Evolutionary conservation across 2,797 vertebrate species (phyloP).

Genomic region (Phoebastria nigripes): DNA sequence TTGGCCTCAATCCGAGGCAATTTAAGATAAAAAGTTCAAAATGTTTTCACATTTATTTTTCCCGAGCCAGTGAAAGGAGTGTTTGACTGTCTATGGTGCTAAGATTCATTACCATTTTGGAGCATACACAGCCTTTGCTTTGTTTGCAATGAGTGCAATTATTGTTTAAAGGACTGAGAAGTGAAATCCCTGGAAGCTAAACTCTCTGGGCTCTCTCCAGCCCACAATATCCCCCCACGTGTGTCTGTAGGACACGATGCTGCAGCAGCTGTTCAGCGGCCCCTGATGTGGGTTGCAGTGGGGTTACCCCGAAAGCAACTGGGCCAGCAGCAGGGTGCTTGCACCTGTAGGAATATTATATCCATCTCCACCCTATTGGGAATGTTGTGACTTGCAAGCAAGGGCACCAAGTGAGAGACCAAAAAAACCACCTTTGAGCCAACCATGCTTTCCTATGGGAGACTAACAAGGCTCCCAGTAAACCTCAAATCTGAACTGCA

Average conservation of each 20-base stretch:
- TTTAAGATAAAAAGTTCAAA: not conserved
- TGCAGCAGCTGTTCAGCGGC: not conserved
- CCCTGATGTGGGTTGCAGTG: not conserved
- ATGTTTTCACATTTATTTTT: not conserved
- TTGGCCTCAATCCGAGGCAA: not conserved
- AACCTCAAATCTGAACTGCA: not conserved
- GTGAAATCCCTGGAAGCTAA: not conserved
- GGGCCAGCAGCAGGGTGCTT: not conserved
- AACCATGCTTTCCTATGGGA: not conserved
- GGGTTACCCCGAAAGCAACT: accelerated
- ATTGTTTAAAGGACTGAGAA: not conserved
- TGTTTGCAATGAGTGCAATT: not conserved
- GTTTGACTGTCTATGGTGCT: not conserved
- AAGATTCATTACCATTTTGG: not conserved
- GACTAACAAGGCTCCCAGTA: not conserved
- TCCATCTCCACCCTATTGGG: not conserved
- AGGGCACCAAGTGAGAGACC: not conserved
- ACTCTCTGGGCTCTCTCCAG: not conserved
- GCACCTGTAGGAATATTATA: not conserved
- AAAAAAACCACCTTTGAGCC: not conserved
- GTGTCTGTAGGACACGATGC: not conserved
- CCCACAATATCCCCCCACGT: accelerated
- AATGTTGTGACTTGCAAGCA: not conserved
- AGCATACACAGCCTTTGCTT: not conserved
- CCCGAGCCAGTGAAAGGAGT: not conserved